These are phyloP conservation scores for Eristalis arbustorum DNA, from an alignment of 2,888 invertebrate genomes.

Conservation along the genomic window DNA sequence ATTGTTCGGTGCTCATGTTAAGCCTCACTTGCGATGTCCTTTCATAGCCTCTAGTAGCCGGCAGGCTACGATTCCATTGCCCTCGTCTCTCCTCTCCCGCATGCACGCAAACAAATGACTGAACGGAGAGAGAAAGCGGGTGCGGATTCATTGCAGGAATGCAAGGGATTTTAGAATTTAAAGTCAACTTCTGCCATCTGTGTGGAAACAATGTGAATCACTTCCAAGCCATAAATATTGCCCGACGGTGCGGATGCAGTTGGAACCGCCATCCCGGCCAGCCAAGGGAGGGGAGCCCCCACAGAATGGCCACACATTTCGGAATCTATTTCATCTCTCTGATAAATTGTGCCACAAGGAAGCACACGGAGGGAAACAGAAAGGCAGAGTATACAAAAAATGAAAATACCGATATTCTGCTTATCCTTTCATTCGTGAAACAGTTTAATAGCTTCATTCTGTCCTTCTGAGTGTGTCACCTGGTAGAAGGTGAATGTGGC, in stretches of 20 bases:
- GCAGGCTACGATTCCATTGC: neutral
- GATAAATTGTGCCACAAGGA: slow-evolving; percentile 20
- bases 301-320: neutral
- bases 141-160: slow-evolving; percentile 21
- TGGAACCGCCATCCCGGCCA: neutral
- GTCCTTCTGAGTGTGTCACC: slow-evolving; percentile 43
- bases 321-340: slow-evolving; percentile 5
- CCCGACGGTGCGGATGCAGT: neutral
- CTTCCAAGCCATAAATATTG: slow-evolving; percentile 36
- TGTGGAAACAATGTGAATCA: slow-evolving; percentile 20
- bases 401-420: slow-evolving; percentile 23
- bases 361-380: slow-evolving; percentile 1
- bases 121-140: neutral
- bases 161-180: slow-evolving; percentile 15
- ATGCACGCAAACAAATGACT: slow-evolving; percentile 34
- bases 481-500: neutral
- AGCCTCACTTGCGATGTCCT: neutral
- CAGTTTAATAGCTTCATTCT: slow-evolving; percentile 55
- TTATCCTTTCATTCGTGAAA: slow-evolving; percentile 55
- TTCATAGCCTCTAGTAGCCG: neutral
- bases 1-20: neutral
- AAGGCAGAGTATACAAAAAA: neutral
- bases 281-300: neutral
- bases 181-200: slow-evolving; percentile 34
- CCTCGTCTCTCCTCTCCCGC: neutral